Evolutionary conservation across 2,888 invertebrate species (phyloP).

Genomic region (Anagyrus pseudococci): DNA sequence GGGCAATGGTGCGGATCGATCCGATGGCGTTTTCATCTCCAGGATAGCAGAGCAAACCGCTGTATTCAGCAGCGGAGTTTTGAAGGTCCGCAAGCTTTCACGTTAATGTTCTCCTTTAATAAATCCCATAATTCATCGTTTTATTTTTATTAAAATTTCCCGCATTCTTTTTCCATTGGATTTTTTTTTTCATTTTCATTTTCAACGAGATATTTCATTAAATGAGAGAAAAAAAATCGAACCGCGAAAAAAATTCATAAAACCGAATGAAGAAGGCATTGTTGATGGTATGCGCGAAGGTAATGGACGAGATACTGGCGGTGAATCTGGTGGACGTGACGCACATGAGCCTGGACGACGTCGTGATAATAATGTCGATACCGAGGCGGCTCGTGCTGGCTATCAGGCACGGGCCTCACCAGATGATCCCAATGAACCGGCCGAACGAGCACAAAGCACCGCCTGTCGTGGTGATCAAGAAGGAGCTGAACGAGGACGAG

Average conservation of each 20-base stretch:
- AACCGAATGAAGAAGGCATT: no score
- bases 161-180: no score
- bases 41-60: constrained; percentile 94
- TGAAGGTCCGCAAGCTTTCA: no score
- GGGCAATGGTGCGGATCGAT: constrained; percentile 96
- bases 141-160: no score
- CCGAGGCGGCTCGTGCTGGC: constrained; percentile 93
- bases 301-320: constrained; percentile 97
- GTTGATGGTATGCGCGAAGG: constrained; percentile 67
- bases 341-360: constrained; percentile 97
- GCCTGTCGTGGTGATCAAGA: constrained; percentile 90
- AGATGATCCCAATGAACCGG: constrained; percentile 55
- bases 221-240: no score
- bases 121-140: no score
- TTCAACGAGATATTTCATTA: no score
- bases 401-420: constrained; percentile 74
- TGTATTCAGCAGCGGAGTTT: constrained; percentile 95
- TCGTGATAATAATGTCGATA: constrained; percentile 99
- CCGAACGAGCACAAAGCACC: constrained; percentile 80
- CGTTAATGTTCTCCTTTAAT: no score
- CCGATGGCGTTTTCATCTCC: constrained; percentile 98
- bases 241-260: no score
- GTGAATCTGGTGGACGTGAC: constrained; percentile 98
- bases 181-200: no score
- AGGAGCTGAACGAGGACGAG: constrained; percentile 85